Evolutionary conservation across 2,888 invertebrate genomes (phyloP), one percentile per base, ranked within the genome.

Genomic region (Leptinotarsa tumamoca): DNA sequence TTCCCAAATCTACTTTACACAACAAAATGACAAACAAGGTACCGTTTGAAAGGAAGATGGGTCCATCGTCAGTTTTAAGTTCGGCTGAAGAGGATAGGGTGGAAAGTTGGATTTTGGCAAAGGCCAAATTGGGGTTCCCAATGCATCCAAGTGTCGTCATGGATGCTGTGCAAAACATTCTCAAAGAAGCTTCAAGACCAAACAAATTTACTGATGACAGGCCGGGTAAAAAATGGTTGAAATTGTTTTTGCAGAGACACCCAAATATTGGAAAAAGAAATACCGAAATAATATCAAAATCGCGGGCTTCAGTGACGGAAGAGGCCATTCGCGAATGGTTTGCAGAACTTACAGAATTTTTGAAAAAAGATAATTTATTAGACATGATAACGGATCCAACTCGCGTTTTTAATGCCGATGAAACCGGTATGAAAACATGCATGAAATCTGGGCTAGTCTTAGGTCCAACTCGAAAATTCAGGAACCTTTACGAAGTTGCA

Each of bases 301-400:
- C 27, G 27, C 27, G 27, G 27, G 27, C 27, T 27, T 4, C 4
- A 27, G 27, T 27, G 27, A 27, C 27, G 27, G 27, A 27, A 27
- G 27, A 27, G 27, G 27, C 27, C 27, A 27, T 27, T 27, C 27
- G 27, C 27, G 27, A 27, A 23, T 23, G 23, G 23, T 23, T 23
- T 23, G 23, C 23, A 23, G 23, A 23, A 23, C 23, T 23, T 23
- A 23, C 23, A 23, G 23, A 23, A 27, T 27, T 27, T 27, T 27
- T 27, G 27, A 27, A 27, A 27, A 27, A 27, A 27, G 27, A 27
- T 27, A 23, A 63, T 76, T 75, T 58, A 54, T 52, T 23, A 72
- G 75, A 54, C 33, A 7, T 43, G 77, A 83, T 51, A 72, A 81
- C 61, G 74, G 77, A 66, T 83, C 84, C 15, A 83, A 84, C 27